Percentiles rank a stretch among this genome's conserved stretches.
Evolutionary conservation across 2,113 vertebrate species (phyloP).

Genomic region (Morone saxatilis): DNA sequence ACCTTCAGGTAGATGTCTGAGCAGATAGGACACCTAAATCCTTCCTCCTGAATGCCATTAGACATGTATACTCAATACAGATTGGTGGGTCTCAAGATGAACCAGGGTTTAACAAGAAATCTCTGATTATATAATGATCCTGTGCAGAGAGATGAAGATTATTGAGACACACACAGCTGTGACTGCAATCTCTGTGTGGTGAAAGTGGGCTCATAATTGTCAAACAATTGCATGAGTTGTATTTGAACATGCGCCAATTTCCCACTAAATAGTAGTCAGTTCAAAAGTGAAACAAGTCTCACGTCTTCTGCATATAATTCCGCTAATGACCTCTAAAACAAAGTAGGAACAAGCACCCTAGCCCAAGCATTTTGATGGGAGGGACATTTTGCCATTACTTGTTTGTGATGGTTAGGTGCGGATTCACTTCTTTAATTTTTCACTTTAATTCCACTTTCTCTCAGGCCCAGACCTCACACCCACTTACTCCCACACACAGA

Average conservation of each 20-base stretch:
- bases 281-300: not conserved
- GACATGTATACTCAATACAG: too few relatives aligned
- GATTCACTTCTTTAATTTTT: not conserved
- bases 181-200: not conserved
- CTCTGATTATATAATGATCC: not conserved
- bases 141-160: not conserved
- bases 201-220: not conserved
- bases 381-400: not conserved
- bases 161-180: not conserved
- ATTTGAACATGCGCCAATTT: not conserved
- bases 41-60: not conserved
- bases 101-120: not conserved
- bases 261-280: not conserved
- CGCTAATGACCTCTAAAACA: not conserved
- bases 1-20: conserved; percentile 89
- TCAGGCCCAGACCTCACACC: not conserved
- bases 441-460: not conserved
- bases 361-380: not conserved
- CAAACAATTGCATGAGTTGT: not conserved
- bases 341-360: not conserved
- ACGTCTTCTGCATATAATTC: not conserved
- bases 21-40: not conserved
- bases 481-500: too few relatives aligned
- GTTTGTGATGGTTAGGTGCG: not conserved
- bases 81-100: not conserved